Evolutionary conservation across 2,797 vertebrate genomes (phyloP), one percentile per base, ranked within the genome.

Genomic region (Prunella strophiata): DNA sequence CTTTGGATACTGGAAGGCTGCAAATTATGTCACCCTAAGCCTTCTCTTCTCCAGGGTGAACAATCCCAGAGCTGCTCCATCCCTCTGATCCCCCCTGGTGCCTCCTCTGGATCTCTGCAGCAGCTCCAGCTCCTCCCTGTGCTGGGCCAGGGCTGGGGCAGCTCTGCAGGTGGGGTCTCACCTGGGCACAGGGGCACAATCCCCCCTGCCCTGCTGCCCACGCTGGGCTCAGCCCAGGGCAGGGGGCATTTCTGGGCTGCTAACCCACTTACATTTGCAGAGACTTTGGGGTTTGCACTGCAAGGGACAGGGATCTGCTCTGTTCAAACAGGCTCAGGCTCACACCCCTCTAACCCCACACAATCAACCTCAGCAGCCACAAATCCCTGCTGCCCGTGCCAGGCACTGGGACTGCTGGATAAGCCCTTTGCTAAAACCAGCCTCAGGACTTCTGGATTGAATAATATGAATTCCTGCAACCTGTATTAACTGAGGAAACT

Each of bases 21-120:
- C 42, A 50, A 50, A 5, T 50, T 6, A 1, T 4, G 4, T 18
- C 36, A 25, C 16, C 2, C 23, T 1, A 57, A 50, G 11, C 20
- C 29, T 76, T 70, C 32, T 50, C 36, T 0, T 50, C 23, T 43
- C 16, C 63, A 55, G 63, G 18, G 17, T 68, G 86, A 76, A 9
- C 42, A 70, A 13, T 18, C 57, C 36, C 34, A 57, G 52, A 66
- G 76, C 59, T 80, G 76, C 52, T 80, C 38, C 59, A 21, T 40
- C 67, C 73, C 59, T 9, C 75, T 52, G 68, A 58, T 51, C 45
- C 16, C 16, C 17, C 76, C 27, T 65, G 58, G 38, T 0, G 75
- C 68, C 67, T 73, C 45, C 59, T 66, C 85, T 88, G 76, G 45
- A 0, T 71, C 45, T 20, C 32, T 80, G 1, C 76, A 80, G n/a